Base-by-base conservation (phyloP, 2,888 invertebrate species). In the Trissolcus japonicus region DNA sequence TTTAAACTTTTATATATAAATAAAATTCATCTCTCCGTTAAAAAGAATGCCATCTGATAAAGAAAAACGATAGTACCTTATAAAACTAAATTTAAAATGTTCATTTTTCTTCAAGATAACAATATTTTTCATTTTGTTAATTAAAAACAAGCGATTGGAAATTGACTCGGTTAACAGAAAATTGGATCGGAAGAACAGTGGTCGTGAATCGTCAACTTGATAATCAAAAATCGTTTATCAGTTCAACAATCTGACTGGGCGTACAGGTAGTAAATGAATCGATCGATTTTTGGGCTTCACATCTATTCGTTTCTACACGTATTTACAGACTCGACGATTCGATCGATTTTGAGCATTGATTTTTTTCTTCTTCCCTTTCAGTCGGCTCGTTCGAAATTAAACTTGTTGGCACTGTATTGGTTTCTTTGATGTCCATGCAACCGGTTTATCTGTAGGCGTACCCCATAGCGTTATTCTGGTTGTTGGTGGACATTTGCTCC, bases 401-500 rank as follows among this genome's bases (percentile, higher is more conserved):
- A 68, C 35, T 51, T 57, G 59, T 79, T 76, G 72, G 72, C 73
- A 78, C 78, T 62, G 59, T 59, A 55, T 76, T 61, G 48, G n/a
- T 75, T 40, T 19, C 21, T 63, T 75, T 46, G n/a, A 16, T 25
- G 17, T 55, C 13, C 51, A 14, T 40, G n/a, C 16, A 21, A 50
- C 25, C 56, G 50, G 62, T 68, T 85, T 87, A 89, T 88, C 89
- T 87, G 80, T 87, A 83, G 48, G 86, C 86, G 55, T 86, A 88
- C 13, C 86, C 86, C 71, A 85, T 82, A 29, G 83, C 79, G 43
- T 83, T 82, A 21, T 80, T 79, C 69, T 87, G 88, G 71, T 83
- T 83, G 67, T 86, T 88, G 17, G 84, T 86, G 46, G 88, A 84
- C 61, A 92, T 90, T 87, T 95, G 94, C 85, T 95, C 95, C 90